These are phyloP conservation scores for Ceyx cyanopectus DNA, from an alignment of 2,113 vertebrate species.

Conservation along the genomic window DNA sequence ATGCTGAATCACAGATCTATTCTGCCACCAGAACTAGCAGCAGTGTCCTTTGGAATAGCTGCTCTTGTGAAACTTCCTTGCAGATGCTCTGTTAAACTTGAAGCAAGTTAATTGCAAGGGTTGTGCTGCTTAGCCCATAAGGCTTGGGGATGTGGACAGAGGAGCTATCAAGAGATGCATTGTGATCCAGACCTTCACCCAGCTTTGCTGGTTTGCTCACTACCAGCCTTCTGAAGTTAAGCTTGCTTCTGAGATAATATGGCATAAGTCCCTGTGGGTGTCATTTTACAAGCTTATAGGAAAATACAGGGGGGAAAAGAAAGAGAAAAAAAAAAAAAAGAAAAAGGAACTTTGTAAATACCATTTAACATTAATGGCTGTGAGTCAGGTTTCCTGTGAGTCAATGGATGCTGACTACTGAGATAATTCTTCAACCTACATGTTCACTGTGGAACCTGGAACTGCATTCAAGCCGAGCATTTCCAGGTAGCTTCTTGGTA, in stretches of 20 bases:
- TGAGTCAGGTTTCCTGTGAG: conserved; percentile 34
- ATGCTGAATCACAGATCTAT: conserved; percentile 63
- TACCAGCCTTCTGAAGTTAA: conserved; percentile 2
- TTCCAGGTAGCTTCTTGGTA: neutral
- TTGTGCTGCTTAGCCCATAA: neutral
- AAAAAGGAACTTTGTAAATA: neutral
- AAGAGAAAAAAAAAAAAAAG: neutral
- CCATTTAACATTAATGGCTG: neutral
- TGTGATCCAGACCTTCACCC: neutral
- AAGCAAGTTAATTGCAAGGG: conserved; percentile 29
- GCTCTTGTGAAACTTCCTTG: conserved; percentile 24
- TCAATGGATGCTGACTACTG: conserved; percentile 42
- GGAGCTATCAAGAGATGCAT: neutral
- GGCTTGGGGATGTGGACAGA: neutral
- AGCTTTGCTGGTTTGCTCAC: neutral
- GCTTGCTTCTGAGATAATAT: neutral
- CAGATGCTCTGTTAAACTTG: neutral
- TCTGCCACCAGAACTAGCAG: conserved; percentile 16
- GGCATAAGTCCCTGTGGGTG: neutral
- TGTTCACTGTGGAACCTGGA: neutral
- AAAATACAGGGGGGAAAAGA: neutral
- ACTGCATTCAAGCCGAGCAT: neutral
- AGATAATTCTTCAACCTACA: conserved; percentile 2
- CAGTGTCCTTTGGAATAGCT: conserved; percentile 52
- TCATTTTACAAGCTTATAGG: conserved; percentile 1